Base-by-base conservation (phyloP, 2,888 invertebrate genomes). In the Ernsta delagoae region DNA sequence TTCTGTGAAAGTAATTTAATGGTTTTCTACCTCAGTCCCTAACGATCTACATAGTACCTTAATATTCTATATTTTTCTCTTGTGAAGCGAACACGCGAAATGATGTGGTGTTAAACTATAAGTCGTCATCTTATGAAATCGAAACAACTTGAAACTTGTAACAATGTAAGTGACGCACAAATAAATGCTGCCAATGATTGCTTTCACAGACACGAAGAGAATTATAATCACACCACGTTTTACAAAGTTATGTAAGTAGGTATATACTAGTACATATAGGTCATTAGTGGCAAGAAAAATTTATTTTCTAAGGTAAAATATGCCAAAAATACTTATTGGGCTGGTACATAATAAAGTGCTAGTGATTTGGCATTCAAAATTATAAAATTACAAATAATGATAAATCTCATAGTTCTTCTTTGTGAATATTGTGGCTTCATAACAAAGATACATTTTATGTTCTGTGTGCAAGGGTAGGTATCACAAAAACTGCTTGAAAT, bases 161-260 rank as follows among this genome's bases (percentile, higher is more conserved):
- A 39, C 50, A 53, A 63, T 53, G 53, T 41, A 16, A 53, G 12
- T 53, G 11, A 39, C 62, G 53, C 41, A 39, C 54, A 39, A 62
- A 53, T 53, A 53, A 53, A 39, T 24, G 54, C 31, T 63, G 63
- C 63, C 63, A 63, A 63, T 63, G 53, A 54, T 63, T 63, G 54
- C 63, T 54, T 60, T 53, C 63, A 54, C 54, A 41, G 36, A 54
- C 63, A 41, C n/a, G 5, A n/a, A 43, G 5, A 24, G 63, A 63
- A 63, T 63, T 41, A 8, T n/a, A 54, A 63, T 54, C 34, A 57
- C 31, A 54, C 7, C 54, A 31, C 54, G 11, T 12, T 11, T 48
- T 16, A 16, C 24, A 24, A 24, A 24, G 24, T 24, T 24, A 24
- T 24, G 24, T 24, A 24, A 24, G 24, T 24, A 24, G 24, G 24